Evolutionary conservation across 2,888 invertebrate species (phyloP).

Genomic region (Plebejus argus): DNA sequence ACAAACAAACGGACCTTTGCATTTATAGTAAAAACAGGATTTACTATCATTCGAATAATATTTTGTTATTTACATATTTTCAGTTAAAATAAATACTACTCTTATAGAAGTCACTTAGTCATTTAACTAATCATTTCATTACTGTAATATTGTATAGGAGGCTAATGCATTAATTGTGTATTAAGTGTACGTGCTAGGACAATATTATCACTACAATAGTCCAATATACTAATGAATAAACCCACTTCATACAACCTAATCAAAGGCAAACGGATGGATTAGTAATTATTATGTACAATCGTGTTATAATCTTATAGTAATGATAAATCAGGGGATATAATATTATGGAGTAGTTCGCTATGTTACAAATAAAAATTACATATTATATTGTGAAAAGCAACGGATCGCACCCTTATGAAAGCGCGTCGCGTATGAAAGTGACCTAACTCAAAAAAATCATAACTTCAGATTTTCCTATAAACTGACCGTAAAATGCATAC

Average conservation of each 20-base stretch:
- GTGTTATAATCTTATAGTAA: not conserved
- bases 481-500: no score
- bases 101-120: not conserved
- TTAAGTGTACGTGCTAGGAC: slow-evolving; percentile 45
- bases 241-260: slow-evolving; percentile 17
- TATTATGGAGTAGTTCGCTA: no score
- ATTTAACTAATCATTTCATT: not conserved
- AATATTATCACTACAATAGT: slow-evolving; percentile 45
- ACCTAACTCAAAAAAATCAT: no score
- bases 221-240: slow-evolving; percentile 24
- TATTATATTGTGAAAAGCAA: no score
- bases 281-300: not conserved
- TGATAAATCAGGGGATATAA: no score
- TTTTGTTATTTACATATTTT: not conserved
- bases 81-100: not conserved
- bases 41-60: no score
- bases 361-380: no score
- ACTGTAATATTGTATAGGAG: not conserved
- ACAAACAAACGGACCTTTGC: no score
- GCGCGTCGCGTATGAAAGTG: no score
- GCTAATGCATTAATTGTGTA: slow-evolving; percentile 44
- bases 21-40: no score
- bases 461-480: no score
- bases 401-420: no score
- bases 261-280: not conserved